phyloP scores from a whole-genome alignment of 2,797 vertebrate genomes.

The Varecia variegata region DNA sequence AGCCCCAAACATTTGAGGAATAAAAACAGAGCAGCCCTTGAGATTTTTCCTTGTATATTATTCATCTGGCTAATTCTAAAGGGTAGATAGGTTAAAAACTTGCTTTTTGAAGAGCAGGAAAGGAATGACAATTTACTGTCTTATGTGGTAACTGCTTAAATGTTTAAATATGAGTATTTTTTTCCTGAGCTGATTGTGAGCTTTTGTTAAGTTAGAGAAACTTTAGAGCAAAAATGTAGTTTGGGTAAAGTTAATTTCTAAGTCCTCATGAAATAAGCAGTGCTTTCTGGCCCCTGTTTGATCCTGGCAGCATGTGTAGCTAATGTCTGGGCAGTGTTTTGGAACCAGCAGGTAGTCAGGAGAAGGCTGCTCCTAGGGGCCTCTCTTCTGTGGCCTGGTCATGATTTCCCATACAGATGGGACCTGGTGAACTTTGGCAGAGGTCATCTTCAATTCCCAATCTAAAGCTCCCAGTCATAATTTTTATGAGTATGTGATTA shows the following conservation, averaged over 20 bases:
- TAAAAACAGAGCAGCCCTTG: background rate
- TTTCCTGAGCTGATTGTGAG: constrained; percentile 38
- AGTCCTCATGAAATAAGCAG: constrained; percentile 90
- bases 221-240: constrained; percentile 73
- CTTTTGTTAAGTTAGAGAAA: constrained; percentile 73
- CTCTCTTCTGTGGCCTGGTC: constrained; percentile 90
- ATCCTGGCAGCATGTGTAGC: constrained; percentile 93
- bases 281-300: constrained; percentile 93
- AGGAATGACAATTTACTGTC: constrained; percentile 57
- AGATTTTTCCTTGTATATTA: background rate
- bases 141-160: constrained; percentile 68
- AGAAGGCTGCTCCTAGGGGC: constrained; percentile 92
- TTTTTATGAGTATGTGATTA: constrained; percentile 66
- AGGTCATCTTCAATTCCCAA: constrained; percentile 94
- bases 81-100: constrained; percentile 30
- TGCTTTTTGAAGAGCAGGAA: constrained; percentile 66
- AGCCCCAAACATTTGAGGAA: background rate
- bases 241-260: constrained; percentile 80
- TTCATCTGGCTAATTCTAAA: background rate
- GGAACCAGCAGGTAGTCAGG: constrained; percentile 98
- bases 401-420: constrained; percentile 94
- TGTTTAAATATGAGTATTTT: constrained; percentile 77
- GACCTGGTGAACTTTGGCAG: constrained; percentile 95
- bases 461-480: constrained; percentile 86
- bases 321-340: constrained; percentile 98